These are phyloP conservation scores for Phallusia fumigata DNA, from an alignment of 23 tunicate species.

Conservation along the genomic window DNA sequence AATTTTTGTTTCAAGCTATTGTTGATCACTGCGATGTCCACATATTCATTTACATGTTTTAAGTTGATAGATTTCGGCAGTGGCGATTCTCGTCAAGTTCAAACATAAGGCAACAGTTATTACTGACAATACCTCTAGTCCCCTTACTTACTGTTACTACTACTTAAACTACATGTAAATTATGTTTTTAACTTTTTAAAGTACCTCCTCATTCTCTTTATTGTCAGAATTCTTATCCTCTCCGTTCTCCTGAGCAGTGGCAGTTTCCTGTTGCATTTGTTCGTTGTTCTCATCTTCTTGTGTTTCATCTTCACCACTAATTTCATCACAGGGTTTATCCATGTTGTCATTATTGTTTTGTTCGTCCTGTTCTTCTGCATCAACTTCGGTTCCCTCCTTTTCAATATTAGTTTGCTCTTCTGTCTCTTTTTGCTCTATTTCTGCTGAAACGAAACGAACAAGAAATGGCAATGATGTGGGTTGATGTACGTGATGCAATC, in stretches of 20 bases:
- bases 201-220: constrained; percentile 27
- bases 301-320: background rate
- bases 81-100: too few species aligned
- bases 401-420: background rate
- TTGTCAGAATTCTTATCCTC: constrained; percentile 30
- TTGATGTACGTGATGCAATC: too few species aligned
- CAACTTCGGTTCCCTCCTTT: background rate
- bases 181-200: background rate
- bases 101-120: too few species aligned
- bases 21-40: too few species aligned
- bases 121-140: too few species aligned
- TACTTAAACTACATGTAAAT: too few species aligned
- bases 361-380: background rate
- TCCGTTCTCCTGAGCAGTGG: constrained; percentile 14
- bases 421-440: background rate
- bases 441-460: background rate
- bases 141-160: too few species aligned
- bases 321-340: background rate
- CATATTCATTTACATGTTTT: too few species aligned
- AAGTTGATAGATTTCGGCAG: too few species aligned
- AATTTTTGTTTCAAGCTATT: too few species aligned
- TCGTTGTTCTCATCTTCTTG: constrained; percentile 14
- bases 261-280: background rate
- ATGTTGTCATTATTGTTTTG: background rate
- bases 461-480: background rate